A percentile compares a stretch with the other conserved stretches of the same genome.
Evolutionary conservation across 2,113 vertebrate genomes (phyloP).

Genomic region (Hydrolagus affinis): DNA sequence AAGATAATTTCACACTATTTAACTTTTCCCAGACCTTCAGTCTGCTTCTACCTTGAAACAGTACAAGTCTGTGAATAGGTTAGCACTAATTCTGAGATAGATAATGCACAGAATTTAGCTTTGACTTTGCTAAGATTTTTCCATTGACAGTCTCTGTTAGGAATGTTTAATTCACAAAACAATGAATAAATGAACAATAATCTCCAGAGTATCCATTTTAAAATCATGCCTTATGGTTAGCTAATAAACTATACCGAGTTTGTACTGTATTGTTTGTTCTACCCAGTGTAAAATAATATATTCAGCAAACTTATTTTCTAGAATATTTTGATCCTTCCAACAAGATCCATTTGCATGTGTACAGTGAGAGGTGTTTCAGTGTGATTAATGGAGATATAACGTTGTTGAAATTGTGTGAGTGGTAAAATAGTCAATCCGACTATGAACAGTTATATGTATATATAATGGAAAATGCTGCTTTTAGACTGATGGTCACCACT

Average conservation of each 20-base stretch:
- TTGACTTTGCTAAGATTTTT: not conserved
- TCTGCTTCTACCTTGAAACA: constrained; percentile 60
- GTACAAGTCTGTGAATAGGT: constrained; percentile 53
- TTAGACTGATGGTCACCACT: too few species aligned
- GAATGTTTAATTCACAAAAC: not conserved
- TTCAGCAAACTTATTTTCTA: too few species aligned
- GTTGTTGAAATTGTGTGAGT: too few species aligned
- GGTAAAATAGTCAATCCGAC: too few species aligned
- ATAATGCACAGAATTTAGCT: too few species aligned
- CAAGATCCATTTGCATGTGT: too few species aligned
- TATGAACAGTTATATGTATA: too few species aligned
- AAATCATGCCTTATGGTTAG: not conserved
- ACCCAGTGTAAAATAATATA: not conserved
- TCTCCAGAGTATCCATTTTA: not conserved
- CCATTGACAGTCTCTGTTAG: not conserved
- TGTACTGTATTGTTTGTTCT: not conserved
- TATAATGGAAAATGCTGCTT: too few species aligned
- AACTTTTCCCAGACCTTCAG: constrained; percentile 60
- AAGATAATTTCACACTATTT: constrained; percentile 67
- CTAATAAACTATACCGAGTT: not conserved
- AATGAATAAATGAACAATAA: not conserved
- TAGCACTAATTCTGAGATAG: constrained; percentile 47
- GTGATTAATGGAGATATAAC: too few species aligned
- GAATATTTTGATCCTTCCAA: too few species aligned
- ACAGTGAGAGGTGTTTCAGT: too few species aligned